Conservation (phyloP, 2,888 invertebrate genomes). For the Hermodice carunculata region DNA sequence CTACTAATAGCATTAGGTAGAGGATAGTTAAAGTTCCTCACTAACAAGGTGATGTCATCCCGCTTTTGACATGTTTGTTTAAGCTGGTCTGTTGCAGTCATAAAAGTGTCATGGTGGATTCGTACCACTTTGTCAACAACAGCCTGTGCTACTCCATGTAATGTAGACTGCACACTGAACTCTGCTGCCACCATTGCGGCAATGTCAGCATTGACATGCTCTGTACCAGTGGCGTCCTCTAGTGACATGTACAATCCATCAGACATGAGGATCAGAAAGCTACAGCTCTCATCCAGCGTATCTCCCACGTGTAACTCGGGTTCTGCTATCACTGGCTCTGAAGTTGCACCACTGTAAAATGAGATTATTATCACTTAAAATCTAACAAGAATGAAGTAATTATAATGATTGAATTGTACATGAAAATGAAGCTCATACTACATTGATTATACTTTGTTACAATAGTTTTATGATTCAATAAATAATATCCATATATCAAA, state of each 20-base stretch:
- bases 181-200: slow-evolving; percentile 64
- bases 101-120: slow-evolving; percentile 84
- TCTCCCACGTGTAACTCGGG: slow-evolving; percentile 86
- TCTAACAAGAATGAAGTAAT: too few relatives aligned
- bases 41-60: slow-evolving; percentile 87
- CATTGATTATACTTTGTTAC: too few relatives aligned
- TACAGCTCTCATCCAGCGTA: slow-evolving; percentile 81
- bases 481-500: too few relatives aligned
- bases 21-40: slow-evolving; percentile 88
- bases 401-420: too few relatives aligned
- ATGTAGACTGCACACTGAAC: slow-evolving; percentile 83
- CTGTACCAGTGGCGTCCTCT: slow-evolving; percentile 82
- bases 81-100: slow-evolving; percentile 67
- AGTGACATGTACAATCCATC: slow-evolving; percentile 87
- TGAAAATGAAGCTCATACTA: too few relatives aligned
- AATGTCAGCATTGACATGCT: slow-evolving; percentile 75
- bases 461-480: too few relatives aligned
- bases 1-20: slow-evolving; percentile 76
- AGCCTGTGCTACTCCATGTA: slow-evolving; percentile 87
- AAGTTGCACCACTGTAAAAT: slow-evolving; percentile 73
- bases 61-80: slow-evolving; percentile 73
- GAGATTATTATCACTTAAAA: slow-evolving; percentile 16
- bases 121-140: slow-evolving; percentile 87
- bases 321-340: slow-evolving; percentile 86
- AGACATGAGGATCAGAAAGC: slow-evolving; percentile 87